phyloP scores from a whole-genome alignment of 2,113 vertebrate genomes.

The Nesoenas mayeri region DNA sequence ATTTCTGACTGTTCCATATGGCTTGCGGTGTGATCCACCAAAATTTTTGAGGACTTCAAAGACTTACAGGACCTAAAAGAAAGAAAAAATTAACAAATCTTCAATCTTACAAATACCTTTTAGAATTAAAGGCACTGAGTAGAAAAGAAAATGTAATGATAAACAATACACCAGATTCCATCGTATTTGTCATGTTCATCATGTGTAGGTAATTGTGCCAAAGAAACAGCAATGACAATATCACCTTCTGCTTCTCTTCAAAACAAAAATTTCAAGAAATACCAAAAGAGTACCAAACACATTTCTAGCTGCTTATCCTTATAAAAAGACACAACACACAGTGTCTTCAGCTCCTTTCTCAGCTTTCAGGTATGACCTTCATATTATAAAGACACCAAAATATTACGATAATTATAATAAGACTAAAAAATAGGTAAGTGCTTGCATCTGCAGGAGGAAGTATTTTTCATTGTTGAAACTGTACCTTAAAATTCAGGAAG shows the following conservation, averaged over 20 bases:
- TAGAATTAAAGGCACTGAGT: not conserved
- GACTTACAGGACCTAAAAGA: not conserved
- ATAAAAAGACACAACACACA: not conserved
- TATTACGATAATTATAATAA: not conserved
- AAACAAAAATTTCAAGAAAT: not conserved
- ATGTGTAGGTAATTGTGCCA: not conserved
- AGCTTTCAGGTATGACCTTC: not conserved
- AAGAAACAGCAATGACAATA: not conserved
- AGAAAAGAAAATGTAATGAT: not conserved
- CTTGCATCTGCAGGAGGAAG: not conserved
- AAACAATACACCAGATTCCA: not conserved
- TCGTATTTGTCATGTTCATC: not conserved
- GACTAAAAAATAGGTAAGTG: not conserved
- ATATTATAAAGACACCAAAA: not conserved
- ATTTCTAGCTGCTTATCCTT: not conserved
- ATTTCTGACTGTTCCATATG: not conserved
- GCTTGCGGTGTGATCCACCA: not conserved
- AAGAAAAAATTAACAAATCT: not conserved
- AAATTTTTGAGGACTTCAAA: not conserved
- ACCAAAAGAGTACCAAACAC: not conserved
- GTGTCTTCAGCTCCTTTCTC: not conserved
- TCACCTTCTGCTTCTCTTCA: not conserved
- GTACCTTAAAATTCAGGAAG: not conserved
- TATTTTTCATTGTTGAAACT: not conserved
- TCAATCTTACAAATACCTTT: not conserved